Conservation (phyloP, 2,113 vertebrate genomes). For the Crotalus viridis region DNA sequence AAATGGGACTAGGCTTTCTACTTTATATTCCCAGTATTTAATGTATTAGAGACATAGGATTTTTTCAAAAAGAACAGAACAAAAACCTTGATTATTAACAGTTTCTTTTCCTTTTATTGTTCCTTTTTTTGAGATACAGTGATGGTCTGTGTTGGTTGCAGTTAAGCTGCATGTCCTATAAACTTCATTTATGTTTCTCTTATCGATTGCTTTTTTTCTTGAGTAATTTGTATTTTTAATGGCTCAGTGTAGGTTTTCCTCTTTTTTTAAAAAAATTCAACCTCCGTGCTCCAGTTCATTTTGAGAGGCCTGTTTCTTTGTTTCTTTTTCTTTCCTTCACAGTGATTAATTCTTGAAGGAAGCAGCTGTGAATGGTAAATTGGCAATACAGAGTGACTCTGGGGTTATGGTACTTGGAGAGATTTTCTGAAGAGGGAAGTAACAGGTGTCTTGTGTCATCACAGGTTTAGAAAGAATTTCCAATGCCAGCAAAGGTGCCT, state of each 20-base stretch:
- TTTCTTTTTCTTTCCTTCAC: conserved; percentile 51
- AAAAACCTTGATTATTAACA: not conserved
- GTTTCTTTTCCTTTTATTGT: not conserved
- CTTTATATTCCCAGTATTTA: not conserved
- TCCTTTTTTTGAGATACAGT: conserved; percentile 6
- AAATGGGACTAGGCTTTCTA: not conserved
- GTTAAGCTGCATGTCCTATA: conserved; percentile 35
- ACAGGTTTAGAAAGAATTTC: not conserved
- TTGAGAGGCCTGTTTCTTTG: conserved; percentile 30
- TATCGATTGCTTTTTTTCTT: conserved; percentile 35
- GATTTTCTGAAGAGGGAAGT: conserved; percentile 36
- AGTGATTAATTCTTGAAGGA: conserved; percentile 40
- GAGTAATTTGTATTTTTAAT: conserved; percentile 16
- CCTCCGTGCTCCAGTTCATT: conserved; percentile 25
- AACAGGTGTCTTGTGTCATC: conserved; percentile 25
- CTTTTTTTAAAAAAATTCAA: not conserved
- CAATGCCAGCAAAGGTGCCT: not conserved
- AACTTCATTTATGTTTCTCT: conserved; percentile 34
- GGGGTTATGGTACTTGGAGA: conserved; percentile 36
- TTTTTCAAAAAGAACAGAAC: not conserved
- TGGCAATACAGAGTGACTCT: conserved; percentile 28
- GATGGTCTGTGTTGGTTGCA: not conserved
- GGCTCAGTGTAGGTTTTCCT: not conserved
- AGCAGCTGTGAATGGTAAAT: conserved; percentile 5
- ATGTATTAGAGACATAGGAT: not conserved